phyloP scores from a whole-genome alignment of 2,797 vertebrate genomes.

The Lithobates sylvaticus region DNA sequence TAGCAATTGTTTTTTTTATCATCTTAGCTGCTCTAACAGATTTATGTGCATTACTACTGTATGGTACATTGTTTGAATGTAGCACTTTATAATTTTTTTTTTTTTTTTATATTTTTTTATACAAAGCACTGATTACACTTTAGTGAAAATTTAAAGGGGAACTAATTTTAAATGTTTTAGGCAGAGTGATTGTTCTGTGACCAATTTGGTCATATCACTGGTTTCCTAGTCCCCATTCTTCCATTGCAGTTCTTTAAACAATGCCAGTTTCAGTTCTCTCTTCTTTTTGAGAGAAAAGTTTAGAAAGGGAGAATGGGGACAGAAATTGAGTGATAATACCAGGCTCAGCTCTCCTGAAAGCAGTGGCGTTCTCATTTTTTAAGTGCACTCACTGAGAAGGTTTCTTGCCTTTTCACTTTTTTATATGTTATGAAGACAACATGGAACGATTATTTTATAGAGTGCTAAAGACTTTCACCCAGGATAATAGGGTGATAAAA shows the following conservation, averaged over 20 bases:
- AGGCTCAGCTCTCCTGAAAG: too few relatives aligned
- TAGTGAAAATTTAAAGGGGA: slow-evolving; percentile 69
- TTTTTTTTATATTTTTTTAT: slow-evolving; percentile 77
- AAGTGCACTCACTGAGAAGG: slow-evolving; percentile 61
- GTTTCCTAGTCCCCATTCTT: not conserved
- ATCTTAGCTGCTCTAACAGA: slow-evolving; percentile 79
- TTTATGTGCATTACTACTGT: slow-evolving; percentile 83
- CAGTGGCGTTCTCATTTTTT: not conserved
- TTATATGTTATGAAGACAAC: too few relatives aligned
- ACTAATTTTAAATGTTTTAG: not conserved
- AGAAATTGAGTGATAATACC: too few relatives aligned
- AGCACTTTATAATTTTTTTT: slow-evolving; percentile 79
- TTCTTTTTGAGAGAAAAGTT: too few relatives aligned
- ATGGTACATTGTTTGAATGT: slow-evolving; percentile 74
- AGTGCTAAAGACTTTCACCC: too few relatives aligned
- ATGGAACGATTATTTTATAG: too few relatives aligned
- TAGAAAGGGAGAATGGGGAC: too few relatives aligned
- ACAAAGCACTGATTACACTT: slow-evolving; percentile 81
- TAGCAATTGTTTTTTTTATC: slow-evolving; percentile 66
- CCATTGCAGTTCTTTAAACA: not conserved
- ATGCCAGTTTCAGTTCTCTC: too few relatives aligned
- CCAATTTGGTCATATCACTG: not conserved
- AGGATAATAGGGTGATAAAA: too few relatives aligned
- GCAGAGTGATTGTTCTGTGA: not conserved
- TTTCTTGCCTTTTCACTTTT: slow-evolving; percentile 39